A percentile compares a stretch with the other conserved stretches of the same genome.
phyloP scores from a whole-genome alignment of 2,888 invertebrate species.

The Bombyx huttoni region DNA sequence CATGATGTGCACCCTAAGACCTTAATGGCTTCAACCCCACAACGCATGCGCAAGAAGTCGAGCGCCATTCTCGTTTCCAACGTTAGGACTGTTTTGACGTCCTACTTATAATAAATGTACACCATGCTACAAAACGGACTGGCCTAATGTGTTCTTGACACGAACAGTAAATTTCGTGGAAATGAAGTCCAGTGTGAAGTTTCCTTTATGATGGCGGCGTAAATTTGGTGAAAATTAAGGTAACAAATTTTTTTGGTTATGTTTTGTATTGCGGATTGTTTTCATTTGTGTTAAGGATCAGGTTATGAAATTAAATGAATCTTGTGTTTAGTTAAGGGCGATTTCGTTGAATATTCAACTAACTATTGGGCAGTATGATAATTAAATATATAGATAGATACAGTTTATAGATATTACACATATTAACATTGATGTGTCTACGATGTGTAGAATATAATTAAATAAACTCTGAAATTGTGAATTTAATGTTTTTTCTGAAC shows the following conservation, averaged over 20 bases:
- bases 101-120: conserved; percentile 35
- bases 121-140: conserved; percentile 19
- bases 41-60: conserved; percentile 60
- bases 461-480: too few relatives aligned
- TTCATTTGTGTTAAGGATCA: conserved; percentile 10
- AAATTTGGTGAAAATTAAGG: conserved; percentile 34
- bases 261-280: conserved; percentile 17
- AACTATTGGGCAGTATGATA: too few relatives aligned
- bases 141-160: conserved; percentile 65
- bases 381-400: too few relatives aligned
- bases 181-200: conserved; percentile 48
- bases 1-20: conserved; percentile 24
- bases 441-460: too few relatives aligned
- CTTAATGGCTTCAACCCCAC: conserved; percentile 13
- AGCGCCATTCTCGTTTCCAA: conserved; percentile 63
- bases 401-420: too few relatives aligned
- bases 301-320: conserved; percentile 12
- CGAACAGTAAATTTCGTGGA: conserved; percentile 48
- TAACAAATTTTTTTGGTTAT: conserved; percentile 33
- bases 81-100: conserved; percentile 58
- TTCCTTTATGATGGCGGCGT: conserved; percentile 60
- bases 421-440: too few relatives aligned
- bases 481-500: too few relatives aligned
- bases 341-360: too few relatives aligned
- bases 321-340: not conserved